Percentiles rank a stretch among this genome's conserved stretches.
phyloP scores from a whole-genome alignment of 2,113 vertebrate genomes.

The Aramus guarauna region DNA sequence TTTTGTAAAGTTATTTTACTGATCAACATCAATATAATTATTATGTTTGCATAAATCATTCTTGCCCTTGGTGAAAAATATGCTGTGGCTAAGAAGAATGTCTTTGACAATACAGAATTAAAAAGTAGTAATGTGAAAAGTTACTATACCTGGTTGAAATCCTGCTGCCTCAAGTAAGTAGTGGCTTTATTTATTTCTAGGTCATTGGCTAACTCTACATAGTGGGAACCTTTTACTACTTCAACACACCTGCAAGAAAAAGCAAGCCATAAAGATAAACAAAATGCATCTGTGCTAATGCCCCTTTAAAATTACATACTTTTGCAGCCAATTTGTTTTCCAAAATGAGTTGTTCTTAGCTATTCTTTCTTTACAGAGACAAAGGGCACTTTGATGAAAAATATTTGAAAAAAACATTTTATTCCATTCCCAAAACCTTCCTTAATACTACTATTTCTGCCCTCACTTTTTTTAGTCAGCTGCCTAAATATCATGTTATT shows the following conservation, averaged over 20 bases:
- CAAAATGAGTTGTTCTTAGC: background rate
- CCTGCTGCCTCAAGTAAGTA: constrained; percentile 91
- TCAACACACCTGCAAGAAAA: constrained; percentile 90
- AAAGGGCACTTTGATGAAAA: background rate
- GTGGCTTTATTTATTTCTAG: constrained; percentile 98
- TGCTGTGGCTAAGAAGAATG: background rate
- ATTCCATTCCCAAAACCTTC: background rate
- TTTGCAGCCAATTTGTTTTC: background rate
- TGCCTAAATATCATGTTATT: background rate
- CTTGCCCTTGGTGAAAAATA: background rate
- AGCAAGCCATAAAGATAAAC: background rate
- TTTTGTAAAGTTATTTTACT: background rate
- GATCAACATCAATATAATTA: background rate
- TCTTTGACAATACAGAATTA: background rate
- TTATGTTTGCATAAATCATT: background rate
- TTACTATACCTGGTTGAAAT: constrained; percentile 89
- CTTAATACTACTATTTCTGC: background rate
- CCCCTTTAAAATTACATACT: background rate
- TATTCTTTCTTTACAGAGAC: background rate
- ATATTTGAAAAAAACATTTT: background rate
- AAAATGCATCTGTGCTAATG: background rate
- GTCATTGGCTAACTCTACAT: constrained; percentile 94
- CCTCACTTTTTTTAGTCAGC: background rate
- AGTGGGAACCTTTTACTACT: constrained; percentile 90
- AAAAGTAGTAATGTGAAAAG: background rate